phyloP scores from a whole-genome alignment of 2,797 vertebrate genomes.

The Sardinella longiceps region DNA sequence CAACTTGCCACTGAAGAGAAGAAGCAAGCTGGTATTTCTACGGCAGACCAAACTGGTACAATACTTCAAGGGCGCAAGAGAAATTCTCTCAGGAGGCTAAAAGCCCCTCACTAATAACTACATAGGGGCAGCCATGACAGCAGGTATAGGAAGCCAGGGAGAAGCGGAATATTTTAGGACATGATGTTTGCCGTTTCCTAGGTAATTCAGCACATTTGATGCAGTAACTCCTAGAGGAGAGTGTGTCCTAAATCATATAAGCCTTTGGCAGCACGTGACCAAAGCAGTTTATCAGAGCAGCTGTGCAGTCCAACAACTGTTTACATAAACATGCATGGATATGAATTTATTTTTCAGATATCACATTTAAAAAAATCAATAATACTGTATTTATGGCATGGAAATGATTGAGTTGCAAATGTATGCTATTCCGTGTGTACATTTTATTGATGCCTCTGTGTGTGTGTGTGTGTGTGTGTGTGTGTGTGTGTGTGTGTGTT shows the following conservation, averaged over 20 bases:
- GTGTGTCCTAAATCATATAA: conserved; percentile 1
- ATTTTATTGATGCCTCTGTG: neutral
- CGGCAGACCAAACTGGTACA: neutral
- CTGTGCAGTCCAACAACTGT: conserved; percentile 30
- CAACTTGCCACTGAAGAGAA: neutral
- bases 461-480: neutral
- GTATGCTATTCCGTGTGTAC: too few relatives aligned
- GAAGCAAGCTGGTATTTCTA: neutral
- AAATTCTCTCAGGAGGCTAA: neutral
- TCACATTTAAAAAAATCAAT: too few relatives aligned
- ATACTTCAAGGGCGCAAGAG: neutral
- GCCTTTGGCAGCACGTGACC: neutral
- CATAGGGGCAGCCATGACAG: neutral
- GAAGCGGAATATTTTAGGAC: neutral
- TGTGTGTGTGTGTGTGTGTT: neutral
- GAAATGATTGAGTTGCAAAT: too few relatives aligned
- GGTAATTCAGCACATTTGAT: neutral
- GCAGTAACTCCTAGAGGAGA: neutral
- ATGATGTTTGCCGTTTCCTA: neutral
- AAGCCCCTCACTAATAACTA: neutral
- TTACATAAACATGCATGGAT: conserved; percentile 34
- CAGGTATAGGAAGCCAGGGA: neutral
- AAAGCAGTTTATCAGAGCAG: neutral
- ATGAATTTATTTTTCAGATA: too few relatives aligned
- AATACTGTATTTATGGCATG: too few relatives aligned